Base-by-base conservation (phyloP, 2,113 vertebrate species). In the Hypomesus transpacificus region DNA sequence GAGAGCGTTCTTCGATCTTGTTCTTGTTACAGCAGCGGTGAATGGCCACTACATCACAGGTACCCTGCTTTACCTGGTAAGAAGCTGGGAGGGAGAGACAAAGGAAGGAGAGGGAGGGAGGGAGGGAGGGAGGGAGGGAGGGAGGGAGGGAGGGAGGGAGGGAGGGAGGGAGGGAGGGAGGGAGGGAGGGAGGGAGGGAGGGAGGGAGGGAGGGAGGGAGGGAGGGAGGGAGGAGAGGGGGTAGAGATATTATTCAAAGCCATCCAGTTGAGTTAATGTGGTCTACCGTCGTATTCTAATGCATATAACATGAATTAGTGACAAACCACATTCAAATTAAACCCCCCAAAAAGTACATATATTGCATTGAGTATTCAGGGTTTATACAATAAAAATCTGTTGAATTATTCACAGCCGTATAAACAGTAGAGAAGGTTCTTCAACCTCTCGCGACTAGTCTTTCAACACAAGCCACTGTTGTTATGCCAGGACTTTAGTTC, bases 1-100 rank as follows among this genome's bases (percentile, higher is more conserved):
- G 96, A 0, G 96, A 98, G 1, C 95, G 92, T 73, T 98, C 96
- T 79, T 99, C 97, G 21, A 98, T 97, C 65, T 94, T 94, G 86
- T 98, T 99, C 92, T 96, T 99, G 82, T 98, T 99, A 89, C 96
- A 99, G 91, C 97, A 98, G 16, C 96, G 93, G 82, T 98, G 96
- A 68, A 94, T 87, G 0, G 96, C 96, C 39, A 98, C 95, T 4
- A 99, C 96, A 72, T 98, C 96, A 9, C 96, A 99, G 0, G 95
- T 98, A 14, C 96, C 97, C 82, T 98, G 95, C 83, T 96, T 97
- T 78, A 97, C 95, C 70, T 96, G 95, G 84, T 96, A 94, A 51
- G 95, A 91, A 34, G 92, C 96, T 98, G 71, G 21, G 1, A 79
- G 26, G 72, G 39, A 51, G 31, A 24, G 28, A 18, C 56, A 14